Evolutionary conservation across 2,113 vertebrate genomes (phyloP).

Genomic region (Suncus etruscus): DNA sequence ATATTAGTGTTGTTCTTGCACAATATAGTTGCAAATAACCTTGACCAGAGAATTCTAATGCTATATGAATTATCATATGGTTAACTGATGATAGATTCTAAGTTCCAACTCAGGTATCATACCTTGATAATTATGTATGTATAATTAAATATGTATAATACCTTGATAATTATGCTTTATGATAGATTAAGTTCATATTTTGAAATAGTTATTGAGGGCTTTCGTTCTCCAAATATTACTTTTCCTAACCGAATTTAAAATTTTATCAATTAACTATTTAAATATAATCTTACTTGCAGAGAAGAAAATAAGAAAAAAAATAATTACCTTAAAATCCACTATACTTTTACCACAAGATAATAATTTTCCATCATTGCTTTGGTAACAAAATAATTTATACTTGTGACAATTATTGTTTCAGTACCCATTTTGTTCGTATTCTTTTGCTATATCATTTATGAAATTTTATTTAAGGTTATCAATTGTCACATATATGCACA

Average conservation of each 20-base stretch:
- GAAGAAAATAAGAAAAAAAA: not conserved
- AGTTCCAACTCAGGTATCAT: not conserved
- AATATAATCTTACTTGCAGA: not conserved
- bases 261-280: slow-evolving; percentile 15
- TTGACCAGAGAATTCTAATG: not conserved
- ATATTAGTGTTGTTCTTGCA: not conserved
- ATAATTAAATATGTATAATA: not conserved
- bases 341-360: not conserved
- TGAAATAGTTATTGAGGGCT: not conserved
- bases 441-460: not conserved
- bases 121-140: not conserved
- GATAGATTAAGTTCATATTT: not conserved
- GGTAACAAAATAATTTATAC: not conserved
- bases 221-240: not conserved
- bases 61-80: not conserved
- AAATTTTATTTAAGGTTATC: not conserved
- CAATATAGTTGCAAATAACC: not conserved
- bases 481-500: not conserved
- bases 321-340: not conserved
- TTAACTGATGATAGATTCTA: not conserved
- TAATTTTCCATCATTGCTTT: not conserved
- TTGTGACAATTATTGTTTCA: not conserved
- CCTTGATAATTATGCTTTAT: not conserved
- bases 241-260: not conserved
- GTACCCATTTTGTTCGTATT: not conserved